Evolutionary conservation across 2,113 vertebrate species (phyloP).

Genomic region (Clinocottus analis): DNA sequence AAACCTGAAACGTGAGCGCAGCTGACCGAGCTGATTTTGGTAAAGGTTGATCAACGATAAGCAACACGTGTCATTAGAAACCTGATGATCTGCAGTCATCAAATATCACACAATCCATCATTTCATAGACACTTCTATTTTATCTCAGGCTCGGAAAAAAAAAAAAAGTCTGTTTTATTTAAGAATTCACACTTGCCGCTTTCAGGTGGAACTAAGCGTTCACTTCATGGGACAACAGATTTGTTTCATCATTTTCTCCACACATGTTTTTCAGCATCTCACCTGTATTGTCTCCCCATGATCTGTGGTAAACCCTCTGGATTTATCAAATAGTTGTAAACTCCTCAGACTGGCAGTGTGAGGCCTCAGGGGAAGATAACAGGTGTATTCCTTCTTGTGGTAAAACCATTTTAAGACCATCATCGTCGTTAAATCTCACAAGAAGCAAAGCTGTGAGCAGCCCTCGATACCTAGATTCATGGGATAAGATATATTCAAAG

Average conservation of each 20-base stretch:
- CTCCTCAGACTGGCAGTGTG: constrained; percentile 78
- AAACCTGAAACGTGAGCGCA: constrained; percentile 53
- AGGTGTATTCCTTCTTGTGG: constrained; percentile 82
- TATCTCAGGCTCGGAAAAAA: neutral
- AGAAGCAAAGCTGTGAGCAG: constrained; percentile 82
- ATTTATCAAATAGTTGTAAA: constrained; percentile 78
- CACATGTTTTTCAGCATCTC: constrained; percentile 71
- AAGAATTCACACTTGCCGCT: neutral
- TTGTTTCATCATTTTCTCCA: constrained; percentile 24
- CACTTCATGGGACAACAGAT: constrained; percentile 28
- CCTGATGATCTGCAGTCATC: constrained; percentile 3
- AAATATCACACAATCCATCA: constrained; percentile 1
- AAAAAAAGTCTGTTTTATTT: neutral
- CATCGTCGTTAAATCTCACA: constrained; percentile 84
- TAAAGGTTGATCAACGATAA: constrained; percentile 46
- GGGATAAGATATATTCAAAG: constrained; percentile 85
- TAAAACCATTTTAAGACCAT: constrained; percentile 82
- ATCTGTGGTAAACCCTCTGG: constrained; percentile 79
- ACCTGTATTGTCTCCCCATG: constrained; percentile 82
- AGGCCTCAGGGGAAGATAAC: constrained; percentile 78
- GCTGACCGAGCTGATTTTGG: neutral
- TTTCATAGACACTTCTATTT: constrained; percentile 42
- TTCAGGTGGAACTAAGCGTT: constrained; percentile 10
- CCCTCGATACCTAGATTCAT: constrained; percentile 85
- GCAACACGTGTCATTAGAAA: constrained; percentile 25